phyloP scores from a whole-genome alignment of 2,797 vertebrate genomes.

The Lagocephalus sceleratus region DNA sequence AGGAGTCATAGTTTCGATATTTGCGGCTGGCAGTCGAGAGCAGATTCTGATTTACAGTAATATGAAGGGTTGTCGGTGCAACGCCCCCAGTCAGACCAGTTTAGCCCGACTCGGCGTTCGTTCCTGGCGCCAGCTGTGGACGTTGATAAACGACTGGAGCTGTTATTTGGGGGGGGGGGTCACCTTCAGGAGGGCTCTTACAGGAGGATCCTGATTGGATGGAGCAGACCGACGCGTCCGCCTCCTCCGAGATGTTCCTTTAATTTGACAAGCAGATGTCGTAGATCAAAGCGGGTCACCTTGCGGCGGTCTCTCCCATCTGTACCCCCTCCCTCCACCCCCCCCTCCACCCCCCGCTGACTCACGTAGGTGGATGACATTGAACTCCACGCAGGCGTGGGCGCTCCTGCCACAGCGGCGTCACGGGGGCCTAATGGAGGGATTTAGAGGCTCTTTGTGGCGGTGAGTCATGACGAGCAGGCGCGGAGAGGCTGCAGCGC shows the following conservation, averaged over 20 bases:
- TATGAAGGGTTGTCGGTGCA: too few species aligned
- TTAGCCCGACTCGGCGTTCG: too few species aligned
- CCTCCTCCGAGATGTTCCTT: neutral
- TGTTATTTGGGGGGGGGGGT: neutral
- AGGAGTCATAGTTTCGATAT: too few species aligned
- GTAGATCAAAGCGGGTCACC: conserved; percentile 16
- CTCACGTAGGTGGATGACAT: conserved; percentile 18
- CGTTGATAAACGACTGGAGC: conserved; percentile 25
- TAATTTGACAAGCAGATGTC: conserved; percentile 9
- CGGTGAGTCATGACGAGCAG: neutral
- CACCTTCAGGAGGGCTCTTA: neutral
- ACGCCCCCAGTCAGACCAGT: too few species aligned
- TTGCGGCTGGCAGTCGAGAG: too few species aligned
- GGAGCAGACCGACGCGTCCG: neutral
- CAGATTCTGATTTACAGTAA: too few species aligned
- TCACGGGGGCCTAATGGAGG: conserved; percentile 26
- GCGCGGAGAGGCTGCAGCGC: too few species aligned
- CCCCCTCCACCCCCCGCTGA: conserved; percentile 5
- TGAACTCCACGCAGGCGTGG: conserved; percentile 24
- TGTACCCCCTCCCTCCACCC: neutral
- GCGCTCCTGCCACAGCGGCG: conserved; percentile 18
- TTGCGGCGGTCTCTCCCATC: conserved; percentile 4
- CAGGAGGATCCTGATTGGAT: neutral
- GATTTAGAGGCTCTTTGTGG: conserved; percentile 23
- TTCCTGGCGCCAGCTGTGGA: too few species aligned